phyloP scores from a whole-genome alignment of 1,140 invertebrate genomes.

The Panagrolaimus sp. region DNA sequence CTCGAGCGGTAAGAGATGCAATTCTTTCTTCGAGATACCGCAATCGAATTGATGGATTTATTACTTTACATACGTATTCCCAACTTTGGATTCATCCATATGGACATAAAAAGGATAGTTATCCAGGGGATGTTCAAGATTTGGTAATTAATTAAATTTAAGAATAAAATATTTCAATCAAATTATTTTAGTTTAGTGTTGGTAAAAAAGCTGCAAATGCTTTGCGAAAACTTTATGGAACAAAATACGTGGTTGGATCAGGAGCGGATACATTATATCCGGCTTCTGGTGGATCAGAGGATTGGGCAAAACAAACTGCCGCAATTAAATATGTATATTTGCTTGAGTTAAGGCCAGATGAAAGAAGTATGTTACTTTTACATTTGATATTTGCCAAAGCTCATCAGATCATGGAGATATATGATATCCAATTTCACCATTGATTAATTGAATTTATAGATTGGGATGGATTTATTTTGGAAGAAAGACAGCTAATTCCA shows the following conservation, averaged over 20 bases:
- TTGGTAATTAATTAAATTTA: slow-evolving; percentile 36
- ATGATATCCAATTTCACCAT: neutral
- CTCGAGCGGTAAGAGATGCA: slow-evolving; percentile 53
- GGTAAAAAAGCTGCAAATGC: slow-evolving; percentile 53
- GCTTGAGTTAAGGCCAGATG: slow-evolving; percentile 55
- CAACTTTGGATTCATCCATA: slow-evolving; percentile 60
- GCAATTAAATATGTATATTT: slow-evolving; percentile 57
- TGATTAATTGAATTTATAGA: slow-evolving; percentile 37
- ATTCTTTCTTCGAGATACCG: slow-evolving; percentile 53
- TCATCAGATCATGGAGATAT: neutral
- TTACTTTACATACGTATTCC: slow-evolving; percentile 58
- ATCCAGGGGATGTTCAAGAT: slow-evolving; percentile 58
- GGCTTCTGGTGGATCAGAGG: slow-evolving; percentile 57
- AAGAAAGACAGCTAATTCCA: slow-evolving; percentile 54
- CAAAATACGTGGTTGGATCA: slow-evolving; percentile 55
- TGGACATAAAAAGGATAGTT: slow-evolving; percentile 55
- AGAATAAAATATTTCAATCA: neutral
- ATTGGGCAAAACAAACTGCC: slow-evolving; percentile 57
- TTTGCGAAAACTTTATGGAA: slow-evolving; percentile 52
- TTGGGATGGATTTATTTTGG: slow-evolving; percentile 58
- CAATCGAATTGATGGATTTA: slow-evolving; percentile 53
- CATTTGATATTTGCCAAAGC: neutral
- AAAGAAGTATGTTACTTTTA: slow-evolving; percentile 46
- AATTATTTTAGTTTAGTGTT: slow-evolving; percentile 52
- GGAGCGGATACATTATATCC: slow-evolving; percentile 55